Evolutionary conservation across 2,113 vertebrate genomes (phyloP).

Genomic region (Connochaetes taurinus): DNA sequence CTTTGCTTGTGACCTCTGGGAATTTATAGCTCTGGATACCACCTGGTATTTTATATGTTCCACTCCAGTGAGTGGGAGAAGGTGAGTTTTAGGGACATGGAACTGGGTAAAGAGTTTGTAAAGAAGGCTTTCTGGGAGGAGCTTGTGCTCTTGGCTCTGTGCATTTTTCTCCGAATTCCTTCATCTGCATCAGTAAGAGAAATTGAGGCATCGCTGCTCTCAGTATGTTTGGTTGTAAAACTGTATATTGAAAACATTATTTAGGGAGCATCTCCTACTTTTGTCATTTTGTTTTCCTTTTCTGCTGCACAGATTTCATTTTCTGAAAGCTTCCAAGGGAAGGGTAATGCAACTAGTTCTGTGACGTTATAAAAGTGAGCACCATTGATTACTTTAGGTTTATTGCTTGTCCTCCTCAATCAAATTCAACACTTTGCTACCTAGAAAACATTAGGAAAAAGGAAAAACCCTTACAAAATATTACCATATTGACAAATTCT

Average conservation of each 20-base stretch:
- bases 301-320: not conserved
- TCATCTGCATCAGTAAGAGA: not conserved
- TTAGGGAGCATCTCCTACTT: not conserved
- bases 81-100: not conserved
- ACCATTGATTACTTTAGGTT: not conserved
- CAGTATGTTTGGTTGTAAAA: not conserved
- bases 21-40: not conserved
- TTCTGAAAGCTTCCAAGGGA: not conserved
- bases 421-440: not conserved
- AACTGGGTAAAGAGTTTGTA: not conserved
- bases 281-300: not conserved
- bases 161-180: not conserved
- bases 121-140: too few relatives aligned
- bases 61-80: not conserved
- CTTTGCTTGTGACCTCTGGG: not conserved
- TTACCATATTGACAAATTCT: not conserved
- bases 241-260: too few relatives aligned
- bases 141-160: not conserved
- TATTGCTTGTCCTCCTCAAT: not conserved
- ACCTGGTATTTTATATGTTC: not conserved
- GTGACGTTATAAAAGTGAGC: fast-evolving
- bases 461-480: not conserved
- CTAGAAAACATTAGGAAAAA: not conserved
- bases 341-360: not conserved
- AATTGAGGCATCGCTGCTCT: not conserved